phyloP scores from a whole-genome alignment of 2,113 vertebrate genomes.

The Fulmarus glacialis region DNA sequence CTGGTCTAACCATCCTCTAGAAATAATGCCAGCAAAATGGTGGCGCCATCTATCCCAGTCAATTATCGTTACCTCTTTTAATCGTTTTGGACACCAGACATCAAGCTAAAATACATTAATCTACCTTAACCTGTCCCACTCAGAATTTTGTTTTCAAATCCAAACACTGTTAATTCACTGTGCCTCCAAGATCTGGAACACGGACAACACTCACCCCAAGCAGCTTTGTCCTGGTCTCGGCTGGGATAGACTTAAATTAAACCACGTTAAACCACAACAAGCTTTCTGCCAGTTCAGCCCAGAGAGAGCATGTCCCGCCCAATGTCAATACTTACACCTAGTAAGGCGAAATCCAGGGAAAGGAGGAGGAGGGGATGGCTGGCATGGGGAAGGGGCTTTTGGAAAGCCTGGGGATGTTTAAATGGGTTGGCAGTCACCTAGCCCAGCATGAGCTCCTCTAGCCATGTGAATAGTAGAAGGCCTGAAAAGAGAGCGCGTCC shows the following conservation, averaged over 20 bases:
- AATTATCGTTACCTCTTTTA: neutral
- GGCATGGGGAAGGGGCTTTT: neutral
- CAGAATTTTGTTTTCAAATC: neutral
- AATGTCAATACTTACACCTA: accelerated
- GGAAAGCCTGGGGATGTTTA: neutral
- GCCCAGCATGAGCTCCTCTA: neutral
- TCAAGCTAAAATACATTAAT: neutral
- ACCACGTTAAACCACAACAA: too few species aligned
- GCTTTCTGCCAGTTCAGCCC: neutral
- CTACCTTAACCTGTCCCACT: neutral
- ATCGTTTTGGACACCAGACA: neutral
- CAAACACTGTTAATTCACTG: neutral
- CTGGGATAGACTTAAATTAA: too few species aligned
- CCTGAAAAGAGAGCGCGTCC: accelerated
- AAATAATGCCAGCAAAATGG: neutral
- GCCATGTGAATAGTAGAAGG: accelerated
- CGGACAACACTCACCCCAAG: neutral
- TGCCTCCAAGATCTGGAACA: neutral
- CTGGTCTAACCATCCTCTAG: neutral
- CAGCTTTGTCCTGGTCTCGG: neutral
- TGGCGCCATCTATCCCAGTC: neutral
- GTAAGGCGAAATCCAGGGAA: neutral
- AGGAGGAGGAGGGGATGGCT: too few species aligned
- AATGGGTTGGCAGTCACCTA: neutral
- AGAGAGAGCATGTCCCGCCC: accelerated